Conservation (phyloP, 35 echinoderm and acorn worm species). For the Eucidaris tribuloides region DNA sequence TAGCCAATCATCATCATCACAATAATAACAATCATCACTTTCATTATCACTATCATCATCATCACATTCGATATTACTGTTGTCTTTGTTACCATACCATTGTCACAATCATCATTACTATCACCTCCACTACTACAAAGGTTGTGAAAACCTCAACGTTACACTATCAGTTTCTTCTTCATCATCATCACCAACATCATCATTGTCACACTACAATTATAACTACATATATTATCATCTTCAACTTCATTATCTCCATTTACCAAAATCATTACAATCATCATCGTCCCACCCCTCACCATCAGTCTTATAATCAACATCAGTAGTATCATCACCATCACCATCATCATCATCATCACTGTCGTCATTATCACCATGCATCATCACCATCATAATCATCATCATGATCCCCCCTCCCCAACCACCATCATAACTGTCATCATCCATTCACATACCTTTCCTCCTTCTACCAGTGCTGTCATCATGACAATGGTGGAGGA, state of each 20-base stretch:
- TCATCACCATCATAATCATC: not conserved
- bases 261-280: not conserved
- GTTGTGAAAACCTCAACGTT: too few relatives aligned
- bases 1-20: not conserved
- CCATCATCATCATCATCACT: not conserved
- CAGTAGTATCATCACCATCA: not conserved
- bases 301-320: too few relatives aligned
- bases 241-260: too few relatives aligned
- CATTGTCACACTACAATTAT: too few relatives aligned
- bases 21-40: not conserved
- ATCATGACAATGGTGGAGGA: conserved; percentile 72
- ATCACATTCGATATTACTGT: not conserved
- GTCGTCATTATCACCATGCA: too few relatives aligned
- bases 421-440: too few relatives aligned
- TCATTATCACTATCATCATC: not conserved
- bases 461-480: conserved; percentile 67
- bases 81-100: not conserved
- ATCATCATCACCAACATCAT: too few relatives aligned
- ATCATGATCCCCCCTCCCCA: too few relatives aligned
- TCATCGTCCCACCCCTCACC: not conserved
- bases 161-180: too few relatives aligned
- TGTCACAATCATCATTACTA: not conserved
- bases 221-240: too few relatives aligned
- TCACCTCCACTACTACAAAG: too few relatives aligned
- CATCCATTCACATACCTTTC: conserved; percentile 64